Base-by-base conservation (phyloP, 2,113 vertebrate species). In the Cololabis saira region DNA sequence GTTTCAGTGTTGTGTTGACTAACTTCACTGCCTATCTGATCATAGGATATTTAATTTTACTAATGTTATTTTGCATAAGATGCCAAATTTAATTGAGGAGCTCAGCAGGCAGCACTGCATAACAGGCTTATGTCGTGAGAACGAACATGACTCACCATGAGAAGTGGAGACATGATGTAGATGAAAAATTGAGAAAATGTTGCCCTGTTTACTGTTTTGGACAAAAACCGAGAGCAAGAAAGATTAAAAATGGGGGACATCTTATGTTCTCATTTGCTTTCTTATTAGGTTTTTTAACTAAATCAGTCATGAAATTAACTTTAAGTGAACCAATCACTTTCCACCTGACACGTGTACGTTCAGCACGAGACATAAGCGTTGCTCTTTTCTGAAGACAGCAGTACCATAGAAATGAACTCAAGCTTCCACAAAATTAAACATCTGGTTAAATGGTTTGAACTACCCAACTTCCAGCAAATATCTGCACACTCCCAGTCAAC, bases 21-120 rank as follows among this genome's bases (percentile, higher is more conserved):
- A 2, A 48, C 71, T 67, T 71, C 41, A 63, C 54, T 17, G 70
- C 62, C 8, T 67, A 81, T 80, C 43, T 55, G 67, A 50, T 67
- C 64, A 60, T 7, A 37, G 33, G 33, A 7, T 48, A 64, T 80
- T 83, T 74, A 57, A 70, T 75, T 82, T 62, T 51, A 59, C 17
- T 44, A 65, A 78, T 78, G 71, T 74, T 72, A 78, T 71, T 87
- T 80, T 14, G 17, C 69, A 62, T 61, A 84, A 74, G 80, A 81
- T 62, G 67, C 49, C 55, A 14, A 71, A 80, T 74, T 80, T 66
- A 77, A 82, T 77, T 67, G 74, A 69, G 61, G 48, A 44, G 62
- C 80, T 71, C 65, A 42, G 78, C 61, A n/a, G 71, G 82, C 42
- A 41, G 62, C 42, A 21, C 58, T 21, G 74, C 68, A 50, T 49